Conservation (phyloP, 1,140 invertebrate species). For the Callitettix versicolor region DNA sequence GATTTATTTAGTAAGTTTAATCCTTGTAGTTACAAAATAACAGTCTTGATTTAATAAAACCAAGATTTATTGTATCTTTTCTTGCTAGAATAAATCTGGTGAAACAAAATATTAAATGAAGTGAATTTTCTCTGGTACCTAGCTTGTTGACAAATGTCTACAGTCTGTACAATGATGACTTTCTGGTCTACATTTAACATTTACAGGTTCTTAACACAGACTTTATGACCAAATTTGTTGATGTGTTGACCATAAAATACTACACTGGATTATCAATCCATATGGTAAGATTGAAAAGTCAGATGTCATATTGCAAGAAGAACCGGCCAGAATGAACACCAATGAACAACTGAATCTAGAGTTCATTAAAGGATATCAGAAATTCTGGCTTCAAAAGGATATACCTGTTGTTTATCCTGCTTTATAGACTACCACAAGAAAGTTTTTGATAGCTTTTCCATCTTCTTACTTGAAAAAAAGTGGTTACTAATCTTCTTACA, state of each 20-base stretch:
- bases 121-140: too few relatives aligned
- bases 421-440: conserved; percentile 18
- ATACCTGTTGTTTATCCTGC: conserved; percentile 20
- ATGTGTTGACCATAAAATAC: conserved; percentile 29
- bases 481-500: not conserved
- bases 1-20: conserved; percentile 27
- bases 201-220: conserved; percentile 25
- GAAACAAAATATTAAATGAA: too few relatives aligned
- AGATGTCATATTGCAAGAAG: conserved; percentile 28
- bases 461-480: conserved; percentile 17
- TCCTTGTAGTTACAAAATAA: conserved; percentile 24
- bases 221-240: conserved; percentile 26
- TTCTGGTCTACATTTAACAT: conserved; percentile 27
- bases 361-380: conserved; percentile 25
- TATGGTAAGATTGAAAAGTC: conserved; percentile 24
- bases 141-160: conserved; percentile 24
- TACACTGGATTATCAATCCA: conserved; percentile 27
- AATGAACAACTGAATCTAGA: conserved; percentile 27
- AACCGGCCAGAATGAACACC: conserved; percentile 24
- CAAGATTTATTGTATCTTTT: conserved; percentile 20
- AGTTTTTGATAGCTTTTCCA: conserved; percentile 21
- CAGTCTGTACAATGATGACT: too few relatives aligned
- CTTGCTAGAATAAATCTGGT: conserved; percentile 19
- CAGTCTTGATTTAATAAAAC: conserved; percentile 26
- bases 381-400: conserved; percentile 20